Conservation (phyloP, 2,888 invertebrate species). For the Cosmorhoe ocellata region DNA sequence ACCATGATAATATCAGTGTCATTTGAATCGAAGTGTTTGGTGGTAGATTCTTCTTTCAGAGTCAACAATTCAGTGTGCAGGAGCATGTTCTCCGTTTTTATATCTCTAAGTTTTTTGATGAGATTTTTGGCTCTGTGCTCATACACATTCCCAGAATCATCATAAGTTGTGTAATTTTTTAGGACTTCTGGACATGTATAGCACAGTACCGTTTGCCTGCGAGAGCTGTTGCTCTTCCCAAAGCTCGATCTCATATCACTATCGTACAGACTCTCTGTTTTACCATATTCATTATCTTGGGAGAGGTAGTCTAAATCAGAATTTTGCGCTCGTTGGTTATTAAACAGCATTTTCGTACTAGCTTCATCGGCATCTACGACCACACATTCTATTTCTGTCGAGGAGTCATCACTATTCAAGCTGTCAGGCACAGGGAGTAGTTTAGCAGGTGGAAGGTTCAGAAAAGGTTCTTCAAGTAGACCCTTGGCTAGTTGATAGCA, state of each 20-base stretch:
- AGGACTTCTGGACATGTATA: slow-evolving; percentile 43
- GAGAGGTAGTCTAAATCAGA: slow-evolving; percentile 48
- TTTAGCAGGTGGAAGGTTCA: slow-evolving; percentile 49
- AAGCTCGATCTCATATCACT: slow-evolving; percentile 30
- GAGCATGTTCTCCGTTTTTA: slow-evolving; percentile 64
- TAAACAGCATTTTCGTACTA: slow-evolving; percentile 46
- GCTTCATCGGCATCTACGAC: slow-evolving; percentile 50
- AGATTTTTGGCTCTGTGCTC: slow-evolving; percentile 60
- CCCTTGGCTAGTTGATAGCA: slow-evolving; percentile 70
- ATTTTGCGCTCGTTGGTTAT: slow-evolving; percentile 37
- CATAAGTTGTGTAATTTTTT: slow-evolving; percentile 21
- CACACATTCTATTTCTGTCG: slow-evolving; percentile 56
- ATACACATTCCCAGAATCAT: slow-evolving; percentile 41
- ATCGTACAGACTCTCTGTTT: slow-evolving; percentile 32
- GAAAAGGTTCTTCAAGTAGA: slow-evolving; percentile 59
- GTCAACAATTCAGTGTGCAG: slow-evolving; percentile 55
- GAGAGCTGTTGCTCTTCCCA: slow-evolving; percentile 10
- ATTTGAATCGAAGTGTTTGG: slow-evolving; percentile 30
- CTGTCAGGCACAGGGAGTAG: slow-evolving; percentile 50
- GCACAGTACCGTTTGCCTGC: slow-evolving; percentile 38
- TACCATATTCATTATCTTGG: slow-evolving; percentile 36
- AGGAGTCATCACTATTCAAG: slow-evolving; percentile 49
- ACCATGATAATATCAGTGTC: slow-evolving; percentile 41
- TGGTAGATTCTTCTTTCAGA: slow-evolving; percentile 51
- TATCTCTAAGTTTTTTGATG: slow-evolving; percentile 63